A percentile compares a stretch with the other conserved stretches of the same genome.
These are phyloP conservation scores for Melangyna quadrimaculata DNA, from an alignment of 2,888 invertebrate species.

Conservation along the genomic window DNA sequence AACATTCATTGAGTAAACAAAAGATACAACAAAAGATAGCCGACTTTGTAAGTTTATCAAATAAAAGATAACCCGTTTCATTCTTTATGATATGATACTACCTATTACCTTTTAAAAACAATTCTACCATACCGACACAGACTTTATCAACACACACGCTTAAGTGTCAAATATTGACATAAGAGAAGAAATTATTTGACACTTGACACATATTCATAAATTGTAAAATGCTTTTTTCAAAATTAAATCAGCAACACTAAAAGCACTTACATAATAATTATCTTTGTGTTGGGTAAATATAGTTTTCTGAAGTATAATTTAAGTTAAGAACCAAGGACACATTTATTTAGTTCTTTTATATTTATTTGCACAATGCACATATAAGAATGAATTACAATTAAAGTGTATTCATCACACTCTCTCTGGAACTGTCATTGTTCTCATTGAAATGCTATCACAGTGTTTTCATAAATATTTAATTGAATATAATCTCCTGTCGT, in stretches of 20 bases:
- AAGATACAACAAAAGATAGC: constrained; percentile 4
- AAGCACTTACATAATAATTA: background rate
- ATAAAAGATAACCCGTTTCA: background rate
- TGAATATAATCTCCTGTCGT: constrained; percentile 57
- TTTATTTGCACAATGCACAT: constrained; percentile 5
- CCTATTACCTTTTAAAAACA: background rate
- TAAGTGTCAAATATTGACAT: constrained; percentile 12
- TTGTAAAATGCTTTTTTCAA: background rate
- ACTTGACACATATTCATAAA: background rate
- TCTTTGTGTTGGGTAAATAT: background rate
- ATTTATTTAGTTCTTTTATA: background rate
- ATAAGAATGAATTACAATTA: background rate
- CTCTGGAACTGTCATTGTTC: constrained; percentile 28
- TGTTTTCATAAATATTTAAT: constrained; percentile 61
- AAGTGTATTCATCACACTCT: constrained; percentile 31
- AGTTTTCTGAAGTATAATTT: background rate
- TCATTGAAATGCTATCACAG: constrained; percentile 55
- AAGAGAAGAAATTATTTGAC: background rate
- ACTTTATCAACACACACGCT: background rate
- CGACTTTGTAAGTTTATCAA: background rate
- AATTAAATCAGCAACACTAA: background rate
- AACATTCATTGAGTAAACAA: background rate
- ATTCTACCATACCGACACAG: background rate
- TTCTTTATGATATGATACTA: background rate
- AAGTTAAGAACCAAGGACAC: background rate